Evolutionary conservation across 2,113 vertebrate genomes (phyloP).

Genomic region (Phocoena sinus): DNA sequence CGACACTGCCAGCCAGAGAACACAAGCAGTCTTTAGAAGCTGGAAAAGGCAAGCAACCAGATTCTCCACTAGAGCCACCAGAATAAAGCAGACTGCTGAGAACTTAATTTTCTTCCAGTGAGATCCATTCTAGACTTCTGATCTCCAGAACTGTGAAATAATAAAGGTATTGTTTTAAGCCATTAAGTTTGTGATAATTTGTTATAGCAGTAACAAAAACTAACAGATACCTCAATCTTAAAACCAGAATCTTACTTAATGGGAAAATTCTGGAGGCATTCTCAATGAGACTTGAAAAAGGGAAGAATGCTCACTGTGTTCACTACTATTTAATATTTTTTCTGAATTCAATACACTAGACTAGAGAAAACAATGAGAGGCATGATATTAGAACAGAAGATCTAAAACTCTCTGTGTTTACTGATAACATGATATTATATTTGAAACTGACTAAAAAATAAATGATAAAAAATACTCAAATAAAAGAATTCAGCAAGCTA

Average conservation of each 20-base stretch:
- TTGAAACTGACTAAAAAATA: neutral
- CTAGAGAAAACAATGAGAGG: neutral
- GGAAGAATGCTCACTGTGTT: neutral
- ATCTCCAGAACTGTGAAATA: neutral
- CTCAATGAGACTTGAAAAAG: neutral
- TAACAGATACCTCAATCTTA: neutral
- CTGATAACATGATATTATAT: neutral
- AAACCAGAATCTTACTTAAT: neutral
- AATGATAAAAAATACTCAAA: neutral
- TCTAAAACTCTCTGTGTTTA: neutral
- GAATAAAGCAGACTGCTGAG: neutral
- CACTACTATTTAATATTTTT: neutral
- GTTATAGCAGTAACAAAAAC: neutral
- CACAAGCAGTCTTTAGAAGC: neutral
- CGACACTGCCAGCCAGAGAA: neutral
- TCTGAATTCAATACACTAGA: neutral
- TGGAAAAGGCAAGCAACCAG: neutral
- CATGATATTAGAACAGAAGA: neutral
- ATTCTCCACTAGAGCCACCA: neutral
- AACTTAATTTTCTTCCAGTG: neutral
- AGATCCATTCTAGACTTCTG: neutral
- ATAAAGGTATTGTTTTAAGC: neutral
- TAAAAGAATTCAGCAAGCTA: neutral
- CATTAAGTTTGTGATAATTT: neutral
- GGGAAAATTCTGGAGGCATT: neutral